Evolutionary conservation across 2,797 vertebrate species (phyloP).

Genomic region (Peromyscus attwateri): DNA sequence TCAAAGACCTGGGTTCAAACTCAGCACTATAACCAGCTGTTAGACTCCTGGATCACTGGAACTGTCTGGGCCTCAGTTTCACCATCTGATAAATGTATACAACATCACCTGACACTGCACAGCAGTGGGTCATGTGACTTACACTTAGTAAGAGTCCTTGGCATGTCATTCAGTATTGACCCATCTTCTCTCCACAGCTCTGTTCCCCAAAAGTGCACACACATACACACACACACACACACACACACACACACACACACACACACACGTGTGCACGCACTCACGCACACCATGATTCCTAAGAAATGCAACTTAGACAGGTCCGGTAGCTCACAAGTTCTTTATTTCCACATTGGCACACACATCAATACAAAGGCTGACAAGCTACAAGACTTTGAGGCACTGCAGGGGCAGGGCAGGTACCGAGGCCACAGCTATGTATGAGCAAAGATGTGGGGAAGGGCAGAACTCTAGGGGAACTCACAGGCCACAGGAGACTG

Average conservation of each 20-base stretch:
- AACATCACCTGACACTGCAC: no score
- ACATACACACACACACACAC: neutral
- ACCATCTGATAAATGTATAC: neutral
- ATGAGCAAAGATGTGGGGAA: neutral
- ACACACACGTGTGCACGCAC: fast-evolving
- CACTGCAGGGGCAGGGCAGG: neutral
- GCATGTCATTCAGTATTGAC: neutral
- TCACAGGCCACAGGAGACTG: neutral
- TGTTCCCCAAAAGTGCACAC: no score
- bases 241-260: neutral
- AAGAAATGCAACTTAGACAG: neutral
- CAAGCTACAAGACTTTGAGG: neutral
- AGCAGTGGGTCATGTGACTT: neutral
- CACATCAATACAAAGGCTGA: neutral
- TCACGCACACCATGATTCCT: fast-evolving
- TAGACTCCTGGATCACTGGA: neutral
- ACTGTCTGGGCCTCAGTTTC: neutral
- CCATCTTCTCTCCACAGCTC: neutral
- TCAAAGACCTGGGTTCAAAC: neutral
- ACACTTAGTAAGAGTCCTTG: neutral
- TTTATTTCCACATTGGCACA: constrained; percentile 65
- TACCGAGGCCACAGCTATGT: neutral
- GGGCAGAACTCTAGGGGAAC: neutral
- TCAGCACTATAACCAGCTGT: neutral
- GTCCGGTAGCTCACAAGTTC: neutral